phyloP scores from a whole-genome alignment of 2,113 vertebrate genomes.

The Collichthys lucidus region DNA sequence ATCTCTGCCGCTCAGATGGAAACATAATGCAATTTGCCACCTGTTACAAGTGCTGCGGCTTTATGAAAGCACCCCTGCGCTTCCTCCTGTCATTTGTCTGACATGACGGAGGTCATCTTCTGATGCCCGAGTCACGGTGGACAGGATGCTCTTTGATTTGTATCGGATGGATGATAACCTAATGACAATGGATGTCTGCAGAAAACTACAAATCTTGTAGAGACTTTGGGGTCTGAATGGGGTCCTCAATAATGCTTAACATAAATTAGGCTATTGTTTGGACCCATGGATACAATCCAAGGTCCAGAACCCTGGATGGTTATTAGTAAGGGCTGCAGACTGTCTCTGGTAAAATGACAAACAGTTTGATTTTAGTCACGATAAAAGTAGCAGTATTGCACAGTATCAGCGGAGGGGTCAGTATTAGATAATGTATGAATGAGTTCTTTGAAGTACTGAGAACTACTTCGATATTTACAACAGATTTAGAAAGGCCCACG shows the following conservation, averaged over 20 bases:
- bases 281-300: conserved; percentile 13
- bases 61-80: conserved; percentile 80
- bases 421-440: background rate
- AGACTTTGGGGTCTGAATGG: conserved; percentile 18
- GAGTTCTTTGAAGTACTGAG: background rate
- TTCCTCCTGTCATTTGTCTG: conserved; percentile 82
- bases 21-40: conserved; percentile 83
- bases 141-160: conserved; percentile 72
- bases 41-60: conserved; percentile 83
- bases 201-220: conserved; percentile 48
- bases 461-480: background rate
- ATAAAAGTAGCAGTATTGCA: background rate
- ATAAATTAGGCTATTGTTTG: conserved; percentile 20
- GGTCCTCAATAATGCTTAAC: background rate
- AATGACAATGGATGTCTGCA: conserved; percentile 56
- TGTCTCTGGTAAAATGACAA: background rate
- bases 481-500: background rate
- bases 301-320: background rate
- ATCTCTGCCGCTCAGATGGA: conserved; percentile 78
- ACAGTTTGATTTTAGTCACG: background rate
- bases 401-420: background rate
- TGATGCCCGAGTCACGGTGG: conserved; percentile 67
- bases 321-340: background rate
- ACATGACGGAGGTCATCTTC: conserved; percentile 76
- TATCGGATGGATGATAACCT: conserved; percentile 69